These are phyloP conservation scores for Coenonympha glycerion DNA, from an alignment of 2,888 invertebrate genomes.

Conservation along the genomic window DNA sequence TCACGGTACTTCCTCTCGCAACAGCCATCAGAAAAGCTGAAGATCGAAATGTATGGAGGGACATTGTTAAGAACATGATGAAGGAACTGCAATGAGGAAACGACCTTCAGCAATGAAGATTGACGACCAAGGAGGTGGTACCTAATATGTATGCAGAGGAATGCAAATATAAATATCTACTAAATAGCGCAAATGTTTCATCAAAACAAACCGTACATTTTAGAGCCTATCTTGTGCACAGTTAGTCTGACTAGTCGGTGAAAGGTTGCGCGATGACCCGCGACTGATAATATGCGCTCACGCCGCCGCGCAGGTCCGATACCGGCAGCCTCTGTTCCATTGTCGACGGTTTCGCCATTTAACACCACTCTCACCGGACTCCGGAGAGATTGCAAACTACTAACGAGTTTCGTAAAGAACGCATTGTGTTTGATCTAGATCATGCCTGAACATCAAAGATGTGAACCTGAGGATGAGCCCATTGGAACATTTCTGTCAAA, in stretches of 20 bases:
- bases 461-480: too few species aligned
- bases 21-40: too few species aligned
- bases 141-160: too few species aligned
- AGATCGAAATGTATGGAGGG: too few species aligned
- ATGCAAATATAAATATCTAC: too few species aligned
- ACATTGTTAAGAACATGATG: too few species aligned
- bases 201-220: not conserved
- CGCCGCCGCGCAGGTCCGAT: slow-evolving; percentile 30
- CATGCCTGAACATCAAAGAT: slow-evolving; percentile 38
- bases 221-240: not conserved
- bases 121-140: too few species aligned
- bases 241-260: slow-evolving; percentile 35
- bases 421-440: slow-evolving; percentile 70
- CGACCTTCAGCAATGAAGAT: too few species aligned
- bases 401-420: slow-evolving; percentile 62
- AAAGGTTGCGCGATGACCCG: slow-evolving; percentile 66
- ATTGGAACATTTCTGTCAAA: too few species aligned
- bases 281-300: slow-evolving; percentile 37
- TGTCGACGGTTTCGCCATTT: slow-evolving; percentile 65
- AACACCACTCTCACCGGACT: slow-evolving; percentile 65
- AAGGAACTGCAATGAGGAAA: too few species aligned
- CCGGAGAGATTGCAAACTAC: slow-evolving; percentile 61
- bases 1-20: too few species aligned
- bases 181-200: not conserved
- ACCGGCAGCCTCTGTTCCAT: slow-evolving; percentile 48